Conservation (phyloP, 2,113 vertebrate species). For the Neotragus moschatus region DNA sequence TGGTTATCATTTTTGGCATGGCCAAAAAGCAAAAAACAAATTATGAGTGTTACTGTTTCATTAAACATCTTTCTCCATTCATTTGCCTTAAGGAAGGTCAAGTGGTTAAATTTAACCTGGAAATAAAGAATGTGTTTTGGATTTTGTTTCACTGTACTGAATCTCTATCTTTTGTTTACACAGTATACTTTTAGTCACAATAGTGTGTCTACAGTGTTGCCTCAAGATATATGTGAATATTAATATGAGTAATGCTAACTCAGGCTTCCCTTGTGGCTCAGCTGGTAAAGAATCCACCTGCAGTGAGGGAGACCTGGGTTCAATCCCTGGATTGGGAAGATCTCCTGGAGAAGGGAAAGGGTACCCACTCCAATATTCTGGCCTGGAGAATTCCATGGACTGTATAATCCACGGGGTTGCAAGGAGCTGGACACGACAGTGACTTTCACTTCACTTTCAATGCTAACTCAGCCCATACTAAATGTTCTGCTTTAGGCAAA, state of each 20-base stretch:
- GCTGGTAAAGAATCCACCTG: background rate
- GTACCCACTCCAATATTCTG: background rate
- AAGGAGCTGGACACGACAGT: background rate
- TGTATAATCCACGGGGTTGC: background rate
- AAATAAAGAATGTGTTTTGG: constrained; percentile 22
- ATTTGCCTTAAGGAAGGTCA: constrained; percentile 18
- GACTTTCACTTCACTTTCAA: background rate
- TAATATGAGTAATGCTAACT: background rate
- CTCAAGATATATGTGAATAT: background rate
- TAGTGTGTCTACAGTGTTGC: background rate
- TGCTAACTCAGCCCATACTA: background rate
- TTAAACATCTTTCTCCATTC: background rate
- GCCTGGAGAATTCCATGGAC: background rate
- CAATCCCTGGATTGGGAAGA: background rate
- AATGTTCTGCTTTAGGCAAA: constrained; percentile 24
- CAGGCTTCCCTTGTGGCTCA: background rate
- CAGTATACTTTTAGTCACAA: rapidly evolving
- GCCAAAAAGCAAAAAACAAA: background rate
- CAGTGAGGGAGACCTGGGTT: background rate
- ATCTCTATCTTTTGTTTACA: constrained; percentile 2
- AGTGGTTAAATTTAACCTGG: background rate
- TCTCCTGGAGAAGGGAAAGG: background rate
- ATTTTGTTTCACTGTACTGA: background rate
- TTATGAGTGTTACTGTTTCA: background rate
- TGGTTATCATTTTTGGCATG: background rate